Base-by-base conservation (phyloP, 2,113 vertebrate species). In the Caloenas nicobarica region DNA sequence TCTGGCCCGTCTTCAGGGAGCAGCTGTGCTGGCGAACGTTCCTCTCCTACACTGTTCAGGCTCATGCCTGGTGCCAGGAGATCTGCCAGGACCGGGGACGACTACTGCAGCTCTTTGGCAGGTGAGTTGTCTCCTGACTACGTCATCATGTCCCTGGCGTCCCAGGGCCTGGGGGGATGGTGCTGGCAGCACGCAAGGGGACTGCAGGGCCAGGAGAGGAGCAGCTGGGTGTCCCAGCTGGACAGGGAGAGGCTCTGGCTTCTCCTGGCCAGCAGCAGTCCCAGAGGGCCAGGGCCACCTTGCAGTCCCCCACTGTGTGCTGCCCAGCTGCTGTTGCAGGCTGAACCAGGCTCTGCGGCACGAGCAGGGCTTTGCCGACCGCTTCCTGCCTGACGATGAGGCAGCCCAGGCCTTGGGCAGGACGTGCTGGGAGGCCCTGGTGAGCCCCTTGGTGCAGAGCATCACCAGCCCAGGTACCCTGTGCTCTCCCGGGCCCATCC, bases 1-100 rank as follows among this genome's bases (percentile, higher is more conserved):
- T 99, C 94, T 99, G 99, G 99, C 99, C 99, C 1, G 95, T 99
- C 82, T 99, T 99, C 88, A 99, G 98, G 96, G 99, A 99, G 97
- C 99, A 99, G 97, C 98, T 99, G 68, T 99, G 99, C 96, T 98
- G 98, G 56, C 98, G 99, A 26, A 99, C 99, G 0, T 98, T 97
- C 95, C 98, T 99, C 72, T 99, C 99, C 97, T 99, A 99, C 97
- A 98, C 98, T 10, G 98, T 98, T 85, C 98, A 97, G 97, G 99
- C 99, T 2, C 99, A 98, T 26, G 98, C 98, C 76, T 99, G 99
- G 99, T 98, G 99, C 94, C 98, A 97, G 97, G 99, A 99, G 94
- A 98, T 99, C 81, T 86, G 98, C 51, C 97, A 95, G 60, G 99
- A 99, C 82, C 97, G 95, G 91, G 97, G 31, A 2, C 98, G 85